Evolutionary conservation across 2,888 invertebrate genomes (phyloP), one percentile per base, ranked within the genome.

Genomic region (Bellardia pandia): DNA sequence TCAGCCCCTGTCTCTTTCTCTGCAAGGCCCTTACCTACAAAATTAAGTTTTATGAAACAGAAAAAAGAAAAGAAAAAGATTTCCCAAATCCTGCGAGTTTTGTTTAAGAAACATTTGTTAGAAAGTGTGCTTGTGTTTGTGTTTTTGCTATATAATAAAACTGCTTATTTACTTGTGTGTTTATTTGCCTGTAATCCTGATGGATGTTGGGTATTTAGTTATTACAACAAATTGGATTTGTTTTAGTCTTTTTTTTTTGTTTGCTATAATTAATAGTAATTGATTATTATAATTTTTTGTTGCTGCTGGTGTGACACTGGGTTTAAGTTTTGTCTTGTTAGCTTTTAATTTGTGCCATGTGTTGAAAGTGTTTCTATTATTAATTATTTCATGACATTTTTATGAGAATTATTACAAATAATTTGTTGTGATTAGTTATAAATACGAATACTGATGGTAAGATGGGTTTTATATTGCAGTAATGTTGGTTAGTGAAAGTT

Each of bases 261-360:
- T 68, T 68, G n/a, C 23, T 69, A 33, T 37, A 69, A 69, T 69
- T 51, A 51, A 37, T 69, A n/a, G 48, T 33, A 69, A 69, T 69
- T 69, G 51, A 69, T 69, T 69, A 53, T 51, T 53, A n/a, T 40
- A n/a, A 8, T n/a, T 14, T 30, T 58, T 58, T 58, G 1, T 62
- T 37, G 14, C 9, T 42, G 45, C 11, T 37, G 40, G 2, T 62
- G 16, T 62, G 8, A 11, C n/a, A 5, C n/a, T 33, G 16, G 42
- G 5, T 8, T 42, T 33, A 60, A 60, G 33, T 9, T 56, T 56
- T 56, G 16, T 56, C 16, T 62, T 37, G 40, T 40, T 62, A 40
- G n/a, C 1, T n/a, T 62, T 62, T 62, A n/a, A 62, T 62, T 62
- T 62, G 62, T 62, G n/a, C 23, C 68, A 68, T 68, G 68, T 68